Base-by-base conservation (phyloP, 2,113 vertebrate species). In the Ancistrus triradiatus region DNA sequence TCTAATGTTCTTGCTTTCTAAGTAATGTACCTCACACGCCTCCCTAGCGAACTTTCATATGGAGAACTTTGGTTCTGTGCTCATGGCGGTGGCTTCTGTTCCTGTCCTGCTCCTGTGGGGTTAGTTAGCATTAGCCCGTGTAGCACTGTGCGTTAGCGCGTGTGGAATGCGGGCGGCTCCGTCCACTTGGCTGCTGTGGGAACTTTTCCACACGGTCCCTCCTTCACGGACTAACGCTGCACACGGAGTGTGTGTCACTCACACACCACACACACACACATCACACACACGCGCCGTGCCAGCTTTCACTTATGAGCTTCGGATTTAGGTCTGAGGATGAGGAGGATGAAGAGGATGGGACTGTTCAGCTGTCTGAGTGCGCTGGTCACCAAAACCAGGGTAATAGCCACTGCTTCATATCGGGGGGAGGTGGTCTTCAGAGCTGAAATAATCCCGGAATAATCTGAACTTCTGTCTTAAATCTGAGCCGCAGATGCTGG, bases 321-420 rank as follows among this genome's bases (percentile, higher is more conserved):
- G 55, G 64, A 58, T 21, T 40, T 40, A 61, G 50, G 46, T 17
- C 27, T 15, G 22, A 40, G 60, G 46, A 18, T 43, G 42, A 21
- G n/a, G 47, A 67, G 14, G 46, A 56, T 9, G 33, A 46, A 38
- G 65, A 24, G 48, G 44, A 33, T 53, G 71, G 65, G 65, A 18
- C 50, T 73, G 7, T n/a, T 73, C 53, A 35, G 37, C 48, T 68
- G 65, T 43, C 48, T 73, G 38, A 64, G 46, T 64, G 60, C 48
- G 27, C 31, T 73, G 3, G 2, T 73, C 55, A 52, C 14, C 28
- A 67, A 43, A 46, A 57, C 66, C 13, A 73, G 68, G 71, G 71
- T 73, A 68, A 73, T 57, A 64, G 14, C 27, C 22, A 11, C 14
- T 2, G 9, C 2, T 11, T 37, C 14, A 8, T 33, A 8, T 6